These are phyloP conservation scores for Haemorhous mexicanus DNA, from an alignment of 2,113 vertebrate species.

Conservation along the genomic window DNA sequence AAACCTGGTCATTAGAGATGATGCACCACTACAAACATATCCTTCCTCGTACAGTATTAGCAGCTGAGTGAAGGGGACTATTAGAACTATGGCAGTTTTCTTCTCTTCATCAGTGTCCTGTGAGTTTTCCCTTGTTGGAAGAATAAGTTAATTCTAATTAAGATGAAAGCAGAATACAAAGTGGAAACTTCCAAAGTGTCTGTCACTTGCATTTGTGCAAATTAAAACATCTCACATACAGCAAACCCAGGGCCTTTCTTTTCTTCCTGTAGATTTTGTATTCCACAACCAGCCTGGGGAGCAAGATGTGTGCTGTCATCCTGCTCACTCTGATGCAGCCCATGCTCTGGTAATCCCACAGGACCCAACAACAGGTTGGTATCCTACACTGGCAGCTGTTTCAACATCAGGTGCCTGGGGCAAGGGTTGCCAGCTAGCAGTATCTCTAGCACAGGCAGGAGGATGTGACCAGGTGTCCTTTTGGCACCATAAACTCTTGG, in stretches of 20 bases:
- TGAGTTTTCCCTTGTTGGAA: neutral
- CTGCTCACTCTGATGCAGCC: neutral
- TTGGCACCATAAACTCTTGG: neutral
- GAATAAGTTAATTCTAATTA: neutral
- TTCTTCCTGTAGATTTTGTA: neutral
- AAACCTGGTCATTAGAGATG: neutral
- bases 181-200: neutral
- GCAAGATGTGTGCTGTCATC: fast-evolving
- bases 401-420: neutral
- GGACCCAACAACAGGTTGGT: neutral
- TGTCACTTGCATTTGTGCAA: neutral
- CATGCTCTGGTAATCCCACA: neutral
- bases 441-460: neutral
- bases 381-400: neutral
- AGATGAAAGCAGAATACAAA: neutral
- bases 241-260: neutral
- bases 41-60: neutral
- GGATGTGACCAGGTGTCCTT: neutral
- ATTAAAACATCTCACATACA: neutral
- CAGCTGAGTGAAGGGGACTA: neutral
- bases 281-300: neutral
- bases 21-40: neutral
- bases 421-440: neutral
- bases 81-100: neutral
- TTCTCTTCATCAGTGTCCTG: neutral